Conservation (phyloP, 1,140 invertebrate genomes). For the Drosophila parabipectinata region DNA sequence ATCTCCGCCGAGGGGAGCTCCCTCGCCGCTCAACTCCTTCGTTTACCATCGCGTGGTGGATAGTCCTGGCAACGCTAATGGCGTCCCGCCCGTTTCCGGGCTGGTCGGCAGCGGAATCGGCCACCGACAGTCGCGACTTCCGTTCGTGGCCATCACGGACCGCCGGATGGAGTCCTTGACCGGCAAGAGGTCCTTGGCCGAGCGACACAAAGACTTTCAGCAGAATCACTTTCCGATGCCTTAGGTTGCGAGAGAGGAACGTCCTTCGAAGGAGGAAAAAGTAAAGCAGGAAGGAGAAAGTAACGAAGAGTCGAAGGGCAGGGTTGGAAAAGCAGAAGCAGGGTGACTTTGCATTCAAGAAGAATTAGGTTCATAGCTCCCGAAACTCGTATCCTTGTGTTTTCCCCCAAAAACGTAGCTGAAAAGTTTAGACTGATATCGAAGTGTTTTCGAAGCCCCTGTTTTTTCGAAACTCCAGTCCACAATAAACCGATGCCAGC, state of each 20-base stretch:
- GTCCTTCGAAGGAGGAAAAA: background rate
- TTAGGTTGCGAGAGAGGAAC: slow-evolving; percentile 49
- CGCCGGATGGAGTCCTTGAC: slow-evolving; percentile 56
- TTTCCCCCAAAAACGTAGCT: background rate
- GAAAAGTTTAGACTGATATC: slow-evolving; percentile 24
- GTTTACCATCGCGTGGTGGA: slow-evolving; percentile 79
- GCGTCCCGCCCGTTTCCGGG: slow-evolving; percentile 14
- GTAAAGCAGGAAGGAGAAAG: background rate
- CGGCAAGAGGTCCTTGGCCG: slow-evolving; percentile 43
- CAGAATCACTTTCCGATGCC: slow-evolving; percentile 83
- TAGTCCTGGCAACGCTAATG: slow-evolving; percentile 19
- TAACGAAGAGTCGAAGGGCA: slow-evolving; percentile 9
- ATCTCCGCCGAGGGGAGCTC: slow-evolving; percentile 3
- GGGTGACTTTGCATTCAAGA: background rate
- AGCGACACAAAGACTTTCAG: slow-evolving; percentile 78
- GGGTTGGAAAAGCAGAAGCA: slow-evolving; percentile 1
- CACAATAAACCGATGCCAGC: slow-evolving; percentile 13
- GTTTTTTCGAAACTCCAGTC: background rate
- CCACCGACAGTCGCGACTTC: slow-evolving; percentile 69
- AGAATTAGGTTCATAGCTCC: too few species aligned
- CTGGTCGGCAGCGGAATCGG: slow-evolving; percentile 41
- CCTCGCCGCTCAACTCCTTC: slow-evolving; percentile 68
- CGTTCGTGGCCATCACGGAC: slow-evolving; percentile 81
- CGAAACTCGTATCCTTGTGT: background rate
- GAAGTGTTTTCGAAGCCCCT: background rate